Conservation (phyloP, 2,113 vertebrate species). For the Oreocharis arfaki region DNA sequence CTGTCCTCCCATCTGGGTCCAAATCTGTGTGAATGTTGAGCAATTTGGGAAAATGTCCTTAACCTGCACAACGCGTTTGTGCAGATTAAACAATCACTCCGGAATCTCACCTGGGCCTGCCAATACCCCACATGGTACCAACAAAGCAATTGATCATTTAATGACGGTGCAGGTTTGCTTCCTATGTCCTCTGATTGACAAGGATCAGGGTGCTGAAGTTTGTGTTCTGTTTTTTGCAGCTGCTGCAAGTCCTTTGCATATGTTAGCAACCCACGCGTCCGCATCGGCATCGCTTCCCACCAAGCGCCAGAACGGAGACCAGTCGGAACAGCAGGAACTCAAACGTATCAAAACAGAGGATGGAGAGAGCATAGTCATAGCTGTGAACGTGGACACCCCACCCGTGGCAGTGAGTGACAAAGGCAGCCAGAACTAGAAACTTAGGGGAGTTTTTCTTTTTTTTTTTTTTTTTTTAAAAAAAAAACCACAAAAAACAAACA, state of each 20-base stretch:
- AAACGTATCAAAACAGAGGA: slow-evolving; percentile 86
- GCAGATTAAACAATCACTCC: neutral
- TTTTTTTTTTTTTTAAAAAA: neutral
- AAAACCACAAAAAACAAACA: neutral
- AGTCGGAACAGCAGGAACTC: slow-evolving; percentile 77
- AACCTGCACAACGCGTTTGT: neutral
- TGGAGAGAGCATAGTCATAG: slow-evolving; percentile 72
- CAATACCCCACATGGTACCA: fast-evolving
- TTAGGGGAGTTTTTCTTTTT: neutral
- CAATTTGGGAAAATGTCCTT: neutral
- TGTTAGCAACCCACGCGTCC: slow-evolving; percentile 91
- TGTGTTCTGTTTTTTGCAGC: slow-evolving; percentile 55
- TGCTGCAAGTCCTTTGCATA: slow-evolving; percentile 88
- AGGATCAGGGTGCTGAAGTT: neutral
- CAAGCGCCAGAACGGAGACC: slow-evolving; percentile 89
- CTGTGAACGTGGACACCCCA: slow-evolving; percentile 75
- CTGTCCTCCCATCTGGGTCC: neutral
- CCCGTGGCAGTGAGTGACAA: slow-evolving; percentile 74
- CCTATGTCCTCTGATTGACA: neutral
- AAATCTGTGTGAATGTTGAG: neutral
- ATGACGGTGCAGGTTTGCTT: neutral
- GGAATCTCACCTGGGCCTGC: neutral
- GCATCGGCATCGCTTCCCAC: slow-evolving; percentile 93
- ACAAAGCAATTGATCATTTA: fast-evolving
- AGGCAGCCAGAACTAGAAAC: slow-evolving; percentile 79